Percentiles rank a stretch among this genome's conserved stretches.
Evolutionary conservation across 1,140 invertebrate species (phyloP).

Genomic region (Calliphora vicina): DNA sequence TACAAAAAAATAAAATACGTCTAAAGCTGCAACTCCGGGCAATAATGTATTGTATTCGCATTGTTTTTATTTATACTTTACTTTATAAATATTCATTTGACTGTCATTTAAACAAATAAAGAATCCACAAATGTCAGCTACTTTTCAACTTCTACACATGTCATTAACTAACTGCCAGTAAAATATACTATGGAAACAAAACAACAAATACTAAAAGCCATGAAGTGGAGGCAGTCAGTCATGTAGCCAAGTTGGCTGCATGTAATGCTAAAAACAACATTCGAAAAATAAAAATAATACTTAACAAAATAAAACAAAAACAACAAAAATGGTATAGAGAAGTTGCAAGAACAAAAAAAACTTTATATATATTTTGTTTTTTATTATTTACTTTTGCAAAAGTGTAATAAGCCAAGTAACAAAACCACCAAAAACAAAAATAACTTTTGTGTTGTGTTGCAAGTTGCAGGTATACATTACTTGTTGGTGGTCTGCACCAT

Average conservation of each 20-base stretch:
- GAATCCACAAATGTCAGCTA: conserved; percentile 35
- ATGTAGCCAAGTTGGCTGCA: background rate
- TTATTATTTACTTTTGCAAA: background rate
- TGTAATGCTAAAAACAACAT: background rate
- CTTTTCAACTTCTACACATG: conserved; percentile 35
- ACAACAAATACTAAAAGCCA: background rate
- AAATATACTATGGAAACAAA: conserved; percentile 7
- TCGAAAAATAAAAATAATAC: background rate
- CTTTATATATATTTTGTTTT: background rate
- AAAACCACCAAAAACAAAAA: background rate
- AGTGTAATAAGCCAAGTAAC: background rate
- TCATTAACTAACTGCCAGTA: conserved; percentile 24
- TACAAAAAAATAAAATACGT: too few species aligned
- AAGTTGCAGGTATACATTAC: conserved; percentile 4
- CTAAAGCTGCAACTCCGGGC: background rate
- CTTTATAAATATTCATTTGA: conserved; percentile 32
- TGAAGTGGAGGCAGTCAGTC: background rate
- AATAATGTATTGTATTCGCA: background rate
- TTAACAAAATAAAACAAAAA: too few species aligned
- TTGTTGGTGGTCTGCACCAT: conserved; percentile 25
- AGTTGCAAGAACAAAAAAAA: too few species aligned
- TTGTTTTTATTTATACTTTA: background rate
- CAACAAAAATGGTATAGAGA: too few species aligned
- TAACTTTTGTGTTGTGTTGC: background rate
- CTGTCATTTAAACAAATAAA: conserved; percentile 36